Percentiles rank a stretch among this genome's conserved stretches.
phyloP scores from a whole-genome alignment of 2,113 vertebrate genomes.

The Zingel zingel region DNA sequence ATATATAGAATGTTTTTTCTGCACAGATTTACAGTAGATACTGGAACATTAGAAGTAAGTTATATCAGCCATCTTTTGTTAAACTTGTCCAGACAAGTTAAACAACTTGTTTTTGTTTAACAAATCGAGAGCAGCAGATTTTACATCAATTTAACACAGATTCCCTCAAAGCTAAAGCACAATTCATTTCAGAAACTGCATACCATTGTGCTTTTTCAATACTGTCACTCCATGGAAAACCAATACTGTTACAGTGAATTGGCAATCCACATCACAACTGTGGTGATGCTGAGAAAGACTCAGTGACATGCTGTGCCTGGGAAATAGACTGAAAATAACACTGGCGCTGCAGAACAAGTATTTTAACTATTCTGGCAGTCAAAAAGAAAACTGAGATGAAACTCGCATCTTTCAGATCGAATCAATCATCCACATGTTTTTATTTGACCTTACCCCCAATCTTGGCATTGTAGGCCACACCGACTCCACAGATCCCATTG shows the following conservation, averaged over 20 bases:
- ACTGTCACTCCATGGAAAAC: constrained; percentile 35
- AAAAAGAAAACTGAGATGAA: constrained; percentile 28
- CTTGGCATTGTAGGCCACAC: constrained; percentile 94
- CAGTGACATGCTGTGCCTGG: constrained; percentile 31
- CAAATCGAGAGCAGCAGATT: background rate
- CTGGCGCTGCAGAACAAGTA: constrained; percentile 7
- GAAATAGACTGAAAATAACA: constrained; percentile 51
- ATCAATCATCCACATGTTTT: constrained; percentile 35
- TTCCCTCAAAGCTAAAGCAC: constrained; percentile 3
- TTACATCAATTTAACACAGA: constrained; percentile 20
- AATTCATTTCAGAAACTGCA: constrained; percentile 18
- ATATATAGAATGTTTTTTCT: background rate
- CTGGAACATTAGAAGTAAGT: background rate
- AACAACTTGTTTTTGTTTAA: too few species aligned
- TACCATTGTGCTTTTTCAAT: constrained; percentile 1
- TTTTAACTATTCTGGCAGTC: constrained; percentile 42
- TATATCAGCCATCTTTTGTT: constrained; percentile 1
- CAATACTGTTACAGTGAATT: constrained; percentile 28
- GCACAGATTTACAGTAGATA: background rate
- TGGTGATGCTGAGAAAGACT: constrained; percentile 39
- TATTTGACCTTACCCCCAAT: constrained; percentile 90
- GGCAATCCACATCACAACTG: constrained; percentile 29
- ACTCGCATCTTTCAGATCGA: constrained; percentile 19
- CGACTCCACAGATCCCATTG: constrained; percentile 96
- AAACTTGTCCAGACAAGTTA: too few species aligned